These are phyloP conservation scores for Drosophila hydei DNA, from an alignment of 1,140 invertebrate species.

Conservation along the genomic window DNA sequence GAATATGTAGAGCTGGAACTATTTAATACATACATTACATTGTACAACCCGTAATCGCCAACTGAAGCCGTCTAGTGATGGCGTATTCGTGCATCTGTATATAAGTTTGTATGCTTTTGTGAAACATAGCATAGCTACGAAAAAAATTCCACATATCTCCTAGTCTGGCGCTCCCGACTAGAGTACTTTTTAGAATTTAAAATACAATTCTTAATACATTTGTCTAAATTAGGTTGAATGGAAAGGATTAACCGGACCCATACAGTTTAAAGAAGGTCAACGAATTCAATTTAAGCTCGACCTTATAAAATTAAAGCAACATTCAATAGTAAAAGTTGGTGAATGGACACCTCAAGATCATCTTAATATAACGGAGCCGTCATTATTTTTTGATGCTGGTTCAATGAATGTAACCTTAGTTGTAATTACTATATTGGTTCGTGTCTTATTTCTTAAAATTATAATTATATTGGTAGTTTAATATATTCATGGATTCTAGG, in stretches of 20 bases:
- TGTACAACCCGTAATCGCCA: no score
- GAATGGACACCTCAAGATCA: slow-evolving; percentile 90
- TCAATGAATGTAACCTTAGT: slow-evolving; percentile 93
- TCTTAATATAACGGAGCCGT: slow-evolving; percentile 92
- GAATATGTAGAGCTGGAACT: no score
- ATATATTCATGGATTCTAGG: slow-evolving; percentile 85
- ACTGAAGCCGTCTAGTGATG: no score
- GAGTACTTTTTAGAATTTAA: neutral
- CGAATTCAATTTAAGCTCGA: slow-evolving; percentile 93
- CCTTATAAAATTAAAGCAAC: slow-evolving; percentile 91
- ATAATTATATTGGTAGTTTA: neutral
- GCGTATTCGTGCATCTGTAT: no score
- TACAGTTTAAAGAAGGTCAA: slow-evolving; percentile 94
- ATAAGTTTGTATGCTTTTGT: no score
- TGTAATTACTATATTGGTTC: slow-evolving; percentile 79
- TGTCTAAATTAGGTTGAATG: slow-evolving; percentile 66
- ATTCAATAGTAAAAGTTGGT: slow-evolving; percentile 89
- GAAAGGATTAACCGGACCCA: slow-evolving; percentile 93
- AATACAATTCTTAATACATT: neutral
- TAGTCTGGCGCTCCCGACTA: neutral
- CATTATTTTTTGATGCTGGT: slow-evolving; percentile 92
- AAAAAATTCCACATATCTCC: neutral
- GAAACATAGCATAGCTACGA: no score
- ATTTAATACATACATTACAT: no score
- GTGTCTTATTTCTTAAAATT: neutral